These are phyloP conservation scores for Nemurella pictetii DNA, from an alignment of 2,888 invertebrate genomes.

Conservation along the genomic window DNA sequence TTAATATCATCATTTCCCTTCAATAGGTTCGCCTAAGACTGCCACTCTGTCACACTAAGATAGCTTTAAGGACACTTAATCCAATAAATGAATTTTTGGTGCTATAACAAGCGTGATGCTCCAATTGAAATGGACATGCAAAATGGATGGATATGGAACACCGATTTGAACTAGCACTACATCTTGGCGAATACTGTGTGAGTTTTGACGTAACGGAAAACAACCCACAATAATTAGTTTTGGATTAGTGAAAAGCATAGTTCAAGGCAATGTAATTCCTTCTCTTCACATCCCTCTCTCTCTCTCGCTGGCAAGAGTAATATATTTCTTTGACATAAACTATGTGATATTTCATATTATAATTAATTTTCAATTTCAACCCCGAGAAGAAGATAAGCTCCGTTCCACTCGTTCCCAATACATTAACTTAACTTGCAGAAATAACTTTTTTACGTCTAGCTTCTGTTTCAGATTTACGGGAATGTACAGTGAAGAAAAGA, in stretches of 20 bases:
- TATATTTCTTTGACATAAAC: slow-evolving; percentile 19
- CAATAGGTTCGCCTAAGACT: neutral
- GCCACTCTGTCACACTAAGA: neutral
- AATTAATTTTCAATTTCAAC: slow-evolving; percentile 20
- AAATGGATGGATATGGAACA: neutral
- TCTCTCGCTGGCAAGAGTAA: neutral
- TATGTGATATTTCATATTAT: slow-evolving; percentile 19
- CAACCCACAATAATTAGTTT: neutral
- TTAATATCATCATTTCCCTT: neutral
- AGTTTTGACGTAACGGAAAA: neutral
- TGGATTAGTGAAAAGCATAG: neutral
- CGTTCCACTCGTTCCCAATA: neutral
- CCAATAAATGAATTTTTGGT: neutral
- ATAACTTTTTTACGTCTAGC: neutral
- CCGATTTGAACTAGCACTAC: neutral
- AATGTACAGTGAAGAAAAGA: neutral
- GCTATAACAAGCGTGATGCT: neutral
- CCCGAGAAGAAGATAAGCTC: neutral
- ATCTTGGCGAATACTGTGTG: neutral
- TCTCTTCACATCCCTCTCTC: neutral
- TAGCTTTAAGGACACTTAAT: neutral
- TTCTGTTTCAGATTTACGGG: neutral
- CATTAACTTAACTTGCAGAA: neutral
- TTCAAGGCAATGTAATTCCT: neutral
- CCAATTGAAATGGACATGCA: neutral